Evolutionary conservation across 2,113 vertebrate genomes (phyloP).

Genomic region (Tinamus guttatus): DNA sequence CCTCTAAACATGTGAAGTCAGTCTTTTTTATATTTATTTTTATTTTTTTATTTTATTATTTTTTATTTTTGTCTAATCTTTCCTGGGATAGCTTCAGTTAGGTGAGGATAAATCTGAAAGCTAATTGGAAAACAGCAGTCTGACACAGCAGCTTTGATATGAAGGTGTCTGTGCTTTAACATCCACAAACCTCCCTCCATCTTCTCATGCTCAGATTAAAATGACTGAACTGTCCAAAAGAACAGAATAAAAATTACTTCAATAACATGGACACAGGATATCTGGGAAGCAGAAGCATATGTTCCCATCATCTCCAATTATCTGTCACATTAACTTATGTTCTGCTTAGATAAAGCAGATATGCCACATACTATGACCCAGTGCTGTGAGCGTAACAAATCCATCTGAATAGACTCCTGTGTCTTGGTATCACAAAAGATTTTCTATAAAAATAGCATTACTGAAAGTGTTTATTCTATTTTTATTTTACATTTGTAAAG

Average conservation of each 20-base stretch:
- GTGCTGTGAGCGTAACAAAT: background rate
- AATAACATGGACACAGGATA: background rate
- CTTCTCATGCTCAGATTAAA: constrained; percentile 3
- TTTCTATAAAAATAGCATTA: background rate
- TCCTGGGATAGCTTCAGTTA: background rate
- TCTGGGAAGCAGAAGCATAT: background rate
- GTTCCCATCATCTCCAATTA: background rate
- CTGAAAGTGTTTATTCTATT: background rate
- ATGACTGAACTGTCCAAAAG: background rate
- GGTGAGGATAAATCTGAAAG: background rate
- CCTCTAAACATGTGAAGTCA: background rate
- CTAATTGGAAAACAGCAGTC: background rate
- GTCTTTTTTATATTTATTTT: background rate
- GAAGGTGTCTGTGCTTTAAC: background rate
- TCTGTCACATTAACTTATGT: background rate
- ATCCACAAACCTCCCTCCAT: background rate
- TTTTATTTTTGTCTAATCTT: background rate
- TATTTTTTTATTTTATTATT: too few species aligned
- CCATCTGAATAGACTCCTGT: background rate
- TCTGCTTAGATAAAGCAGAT: background rate
- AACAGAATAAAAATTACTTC: background rate
- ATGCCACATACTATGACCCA: background rate
- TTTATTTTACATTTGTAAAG: background rate
- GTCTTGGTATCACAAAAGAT: background rate
- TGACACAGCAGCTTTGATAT: background rate